Base-by-base conservation (phyloP, 2,888 invertebrate species). In the Bugula neritina region DNA sequence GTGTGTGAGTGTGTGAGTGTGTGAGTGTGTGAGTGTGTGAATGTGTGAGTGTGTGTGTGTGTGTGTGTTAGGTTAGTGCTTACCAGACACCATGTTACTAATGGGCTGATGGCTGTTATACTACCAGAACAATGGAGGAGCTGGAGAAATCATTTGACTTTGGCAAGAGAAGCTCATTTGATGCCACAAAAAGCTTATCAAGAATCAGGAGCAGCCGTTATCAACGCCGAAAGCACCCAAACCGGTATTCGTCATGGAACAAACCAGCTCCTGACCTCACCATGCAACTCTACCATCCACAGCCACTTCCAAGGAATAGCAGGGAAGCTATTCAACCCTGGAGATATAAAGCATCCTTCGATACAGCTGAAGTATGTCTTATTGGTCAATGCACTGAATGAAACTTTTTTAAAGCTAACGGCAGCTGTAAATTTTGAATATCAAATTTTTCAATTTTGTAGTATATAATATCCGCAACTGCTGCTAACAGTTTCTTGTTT, bases 231-330 rank as follows among this genome's bases (percentile, higher is more conserved):
- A 63, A 63, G 31, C 31, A 27, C 5, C 63, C 63, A 31, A 27
- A 5, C 10, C 29, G 31, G 5, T 43, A 70, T 23, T n/a, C 21
- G n/a, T 23, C 31, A 13, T 70, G 70, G 70, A 54, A 70, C 52
- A 70, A 80, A 57, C 80, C 79, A 29, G 81, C 82, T 0, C 83
- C 83, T 10, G 82, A 83, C 72, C 81, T 83, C 74, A 74, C 81
- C 54, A 78, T 78, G n/a, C 78, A 74, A 69, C 75, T 78, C 70
- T 82, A 77, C 72, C 79, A 78, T 1, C 82, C 82, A 5, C 76
- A 77, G 54, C 82, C 82, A 0, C 81, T 82, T 0, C 80, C 81
- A 73, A 74, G 83, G 2, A 83, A 83, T 75, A 77, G 80, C 0
- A 73, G 77, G 10, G 82, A 81, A 31, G 79, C 82, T 5, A 79